A percentile compares a stretch with the other conserved stretches of the same genome.
phyloP scores from a whole-genome alignment of 2,888 invertebrate genomes.

The Apodemia zela region DNA sequence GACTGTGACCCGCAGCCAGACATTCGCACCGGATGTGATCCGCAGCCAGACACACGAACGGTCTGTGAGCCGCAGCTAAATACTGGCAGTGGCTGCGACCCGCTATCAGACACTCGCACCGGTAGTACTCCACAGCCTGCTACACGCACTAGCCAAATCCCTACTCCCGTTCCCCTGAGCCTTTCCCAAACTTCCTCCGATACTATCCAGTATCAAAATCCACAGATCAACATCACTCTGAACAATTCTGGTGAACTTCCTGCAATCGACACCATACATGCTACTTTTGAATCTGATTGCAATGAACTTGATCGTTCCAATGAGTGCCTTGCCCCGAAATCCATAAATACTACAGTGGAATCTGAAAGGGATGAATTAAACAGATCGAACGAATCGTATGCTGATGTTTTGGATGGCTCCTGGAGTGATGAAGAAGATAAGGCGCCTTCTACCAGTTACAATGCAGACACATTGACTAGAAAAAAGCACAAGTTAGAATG shows the following conservation, averaged over 20 bases:
- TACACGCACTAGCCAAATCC: constrained; percentile 1
- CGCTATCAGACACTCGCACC: no score
- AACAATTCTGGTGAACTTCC: constrained; percentile 39
- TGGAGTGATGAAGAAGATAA: constrained; percentile 48
- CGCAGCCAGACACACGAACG: no score
- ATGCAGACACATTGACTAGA: constrained; percentile 41
- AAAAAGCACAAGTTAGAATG: constrained; percentile 49
- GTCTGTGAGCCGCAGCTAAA: no score
- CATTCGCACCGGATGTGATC: no score
- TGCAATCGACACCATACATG: constrained; percentile 40
- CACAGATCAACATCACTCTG: constrained; percentile 26
- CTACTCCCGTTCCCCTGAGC: neutral
- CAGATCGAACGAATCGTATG: constrained; percentile 73
- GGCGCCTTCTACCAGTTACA: constrained; percentile 32
- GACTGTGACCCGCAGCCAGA: no score
- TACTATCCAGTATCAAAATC: constrained; percentile 16
- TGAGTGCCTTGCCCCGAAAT: constrained; percentile 66
- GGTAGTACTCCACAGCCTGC: no score
- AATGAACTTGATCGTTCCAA: constrained; percentile 56
- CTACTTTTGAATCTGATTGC: constrained; percentile 41
- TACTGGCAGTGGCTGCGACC: no score
- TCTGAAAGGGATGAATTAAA: constrained; percentile 63
- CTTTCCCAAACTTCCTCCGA: neutral
- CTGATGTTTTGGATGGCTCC: constrained; percentile 63
- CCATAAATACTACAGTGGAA: constrained; percentile 56